Evolutionary conservation across 2,888 invertebrate genomes (phyloP), one percentile per base, ranked within the genome.

Genomic region (Eupithecia vulgata): DNA sequence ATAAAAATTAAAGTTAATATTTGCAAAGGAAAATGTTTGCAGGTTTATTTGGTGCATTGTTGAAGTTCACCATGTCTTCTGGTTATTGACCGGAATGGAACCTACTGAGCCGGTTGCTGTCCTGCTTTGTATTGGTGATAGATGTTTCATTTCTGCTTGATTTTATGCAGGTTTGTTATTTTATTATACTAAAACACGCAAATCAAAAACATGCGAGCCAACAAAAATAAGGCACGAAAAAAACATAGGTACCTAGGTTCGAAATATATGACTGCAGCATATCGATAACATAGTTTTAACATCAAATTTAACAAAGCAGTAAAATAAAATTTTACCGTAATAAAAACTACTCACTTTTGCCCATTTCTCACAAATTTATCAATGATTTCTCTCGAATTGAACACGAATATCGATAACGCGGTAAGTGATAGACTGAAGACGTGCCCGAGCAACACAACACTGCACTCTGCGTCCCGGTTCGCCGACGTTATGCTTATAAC

Each of bases 311-410:
- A 52, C 13, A 21, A 6, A n/a, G 25, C 57, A 61, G 17, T 17
- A 17, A 61, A 15, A 61, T 34, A 6, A 34, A 34, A 61, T 34
- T 10, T 17, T 1, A 21, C 5, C 21, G 17, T 17, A 25, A 37
- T 59, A 52, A 52, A 35, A 71, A 45, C 4, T 52, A 69, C 85
- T 84, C 69, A 85, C 86, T 70, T 82, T 85, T 85, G 1, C 69
- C 84, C 85, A 85, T 85, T 45, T 71, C 80, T 74, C 69, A 66
- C 68, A n/a, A 37, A 45, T 70, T 69, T 40, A 65, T 40, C 62
- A 64, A n/a, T 12, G 35, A n/a, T 37, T 37, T 17, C 35, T 64
- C 17, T 37, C n/a, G 62, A 10, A 64, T 59, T 30, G 17, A 65
- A 37, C n/a, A 35, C 35, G 35, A 35, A n/a, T 64, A 64, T 37